Conservation (phyloP, 2,888 invertebrate genomes). For the Cantharis nigra region DNA sequence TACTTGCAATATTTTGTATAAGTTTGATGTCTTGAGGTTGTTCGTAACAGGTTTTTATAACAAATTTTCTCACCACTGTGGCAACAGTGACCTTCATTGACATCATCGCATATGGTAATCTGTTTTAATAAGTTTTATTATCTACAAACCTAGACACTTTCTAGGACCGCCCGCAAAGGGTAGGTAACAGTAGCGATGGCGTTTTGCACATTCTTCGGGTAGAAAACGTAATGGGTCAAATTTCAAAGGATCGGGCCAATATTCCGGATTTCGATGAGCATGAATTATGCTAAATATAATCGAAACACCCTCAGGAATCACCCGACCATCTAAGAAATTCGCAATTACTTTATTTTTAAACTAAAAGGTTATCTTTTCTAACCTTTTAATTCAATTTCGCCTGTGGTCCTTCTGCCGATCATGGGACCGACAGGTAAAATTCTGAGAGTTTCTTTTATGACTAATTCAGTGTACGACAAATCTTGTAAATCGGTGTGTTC, state of each 20-base stretch:
- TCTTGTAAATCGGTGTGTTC: constrained; percentile 13
- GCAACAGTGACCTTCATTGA: neutral
- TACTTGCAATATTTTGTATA: neutral
- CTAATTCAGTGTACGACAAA: constrained; percentile 25
- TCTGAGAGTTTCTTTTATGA: constrained; percentile 28
- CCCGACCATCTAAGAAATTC: neutral
- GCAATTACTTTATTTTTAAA: neutral
- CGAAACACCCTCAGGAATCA: neutral
- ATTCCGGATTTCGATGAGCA: neutral
- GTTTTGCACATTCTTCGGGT: constrained; percentile 7
- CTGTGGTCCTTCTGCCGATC: constrained; percentile 6
- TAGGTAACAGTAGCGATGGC: constrained; percentile 1
- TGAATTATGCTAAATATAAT: neutral
- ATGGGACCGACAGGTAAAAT: constrained; percentile 21
- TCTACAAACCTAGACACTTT: neutral
- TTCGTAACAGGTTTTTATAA: neutral
- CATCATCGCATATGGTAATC: neutral
- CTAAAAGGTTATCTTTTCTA: neutral
- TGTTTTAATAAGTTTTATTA: neutral
- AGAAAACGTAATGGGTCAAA: constrained; percentile 15
- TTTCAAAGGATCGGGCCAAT: constrained; percentile 1
- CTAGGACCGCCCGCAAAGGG: neutral
- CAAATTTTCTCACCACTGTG: neutral
- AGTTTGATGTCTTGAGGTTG: neutral
- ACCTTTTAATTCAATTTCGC: constrained; percentile 20